Base-by-base conservation (phyloP, 2,797 vertebrate genomes). In the Calcarius lapponicus region DNA sequence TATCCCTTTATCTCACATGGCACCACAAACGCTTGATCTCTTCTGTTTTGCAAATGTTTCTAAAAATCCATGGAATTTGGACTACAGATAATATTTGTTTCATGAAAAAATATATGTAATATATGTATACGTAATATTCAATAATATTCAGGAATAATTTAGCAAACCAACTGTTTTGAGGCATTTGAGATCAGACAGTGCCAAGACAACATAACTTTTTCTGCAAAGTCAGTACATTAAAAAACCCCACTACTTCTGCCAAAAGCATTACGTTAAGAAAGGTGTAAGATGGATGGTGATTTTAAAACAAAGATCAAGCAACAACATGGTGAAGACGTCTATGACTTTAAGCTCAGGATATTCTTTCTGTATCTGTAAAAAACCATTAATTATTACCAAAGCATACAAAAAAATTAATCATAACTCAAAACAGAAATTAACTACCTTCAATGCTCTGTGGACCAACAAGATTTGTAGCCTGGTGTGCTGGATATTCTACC, bases 371-470 rank as follows among this genome's bases (percentile, higher is more conserved):
- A 56, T 24, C 7, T 34, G 12, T 16, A 38, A 7, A 19, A 19
- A 81, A 81, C 2, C 22, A 66, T 6, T 21, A 65, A 53, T 32
- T 83, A 34, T 40, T 60, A n/a, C 47, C 36, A 58, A 62, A 66
- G 9, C 29, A 74, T 45, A 42, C 10, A 86, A 78, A 13, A 15
- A 79, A 45, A 88, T 53, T 54, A 8, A 67, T 38, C 34, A 28
- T 17, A 86, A 79, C 8, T 85, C 38, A 61, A 73, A 75, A 32
- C 0, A 54, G 56, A 73, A 90, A 86, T 92, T 40, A 82, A 53
- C 78, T 97, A 99, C 99, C 99, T 98, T 99, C 99, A 29, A 99
- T 99, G 95, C 98, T 99, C 96, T 99, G 99, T 14, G 99, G 99
- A 29, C 99, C 99, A 38, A 99, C 99, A 6, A 99, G 98, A 95